Evolutionary conservation across 2,888 invertebrate genomes (phyloP).

Genomic region (Yponomeuta malinellus): DNA sequence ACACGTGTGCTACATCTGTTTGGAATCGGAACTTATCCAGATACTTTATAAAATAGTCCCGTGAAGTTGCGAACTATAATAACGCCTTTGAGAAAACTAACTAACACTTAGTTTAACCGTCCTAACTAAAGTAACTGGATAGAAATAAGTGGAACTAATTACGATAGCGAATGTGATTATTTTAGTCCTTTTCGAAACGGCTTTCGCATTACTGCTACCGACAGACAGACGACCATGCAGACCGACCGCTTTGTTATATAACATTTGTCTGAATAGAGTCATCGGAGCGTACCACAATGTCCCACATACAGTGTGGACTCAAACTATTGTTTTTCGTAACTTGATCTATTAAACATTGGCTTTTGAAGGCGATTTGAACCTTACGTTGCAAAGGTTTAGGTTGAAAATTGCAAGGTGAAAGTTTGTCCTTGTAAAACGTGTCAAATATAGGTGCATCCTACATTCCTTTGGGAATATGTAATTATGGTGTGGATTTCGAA

Average conservation of each 20-base stretch:
- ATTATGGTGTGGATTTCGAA: too few relatives aligned
- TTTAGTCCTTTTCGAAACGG: background rate
- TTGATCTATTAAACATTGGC: constrained; percentile 6
- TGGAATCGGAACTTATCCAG: too few relatives aligned
- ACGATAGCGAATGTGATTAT: too few relatives aligned
- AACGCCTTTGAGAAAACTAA: too few relatives aligned
- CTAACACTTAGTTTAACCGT: too few relatives aligned
- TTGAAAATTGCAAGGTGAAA: background rate
- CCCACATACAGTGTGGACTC: background rate
- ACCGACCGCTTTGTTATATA: constrained; percentile 41
- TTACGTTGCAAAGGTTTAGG: background rate
- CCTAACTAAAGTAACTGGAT: too few relatives aligned
- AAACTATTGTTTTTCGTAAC: constrained; percentile 15
- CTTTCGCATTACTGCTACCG: constrained; percentile 21
- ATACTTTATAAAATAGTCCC: too few relatives aligned
- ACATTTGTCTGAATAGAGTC: constrained; percentile 46
- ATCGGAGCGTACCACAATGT: constrained; percentile 33
- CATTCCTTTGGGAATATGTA: too few relatives aligned
- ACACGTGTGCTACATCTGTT: too few relatives aligned
- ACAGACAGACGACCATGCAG: constrained; percentile 5
- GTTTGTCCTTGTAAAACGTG: background rate
- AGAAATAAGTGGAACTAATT: too few relatives aligned
- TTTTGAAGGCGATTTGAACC: background rate
- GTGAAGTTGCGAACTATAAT: too few relatives aligned
- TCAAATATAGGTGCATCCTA: background rate